These are phyloP conservation scores for Aethina tumida DNA, from an alignment of 1,140 invertebrate genomes.

Conservation along the genomic window DNA sequence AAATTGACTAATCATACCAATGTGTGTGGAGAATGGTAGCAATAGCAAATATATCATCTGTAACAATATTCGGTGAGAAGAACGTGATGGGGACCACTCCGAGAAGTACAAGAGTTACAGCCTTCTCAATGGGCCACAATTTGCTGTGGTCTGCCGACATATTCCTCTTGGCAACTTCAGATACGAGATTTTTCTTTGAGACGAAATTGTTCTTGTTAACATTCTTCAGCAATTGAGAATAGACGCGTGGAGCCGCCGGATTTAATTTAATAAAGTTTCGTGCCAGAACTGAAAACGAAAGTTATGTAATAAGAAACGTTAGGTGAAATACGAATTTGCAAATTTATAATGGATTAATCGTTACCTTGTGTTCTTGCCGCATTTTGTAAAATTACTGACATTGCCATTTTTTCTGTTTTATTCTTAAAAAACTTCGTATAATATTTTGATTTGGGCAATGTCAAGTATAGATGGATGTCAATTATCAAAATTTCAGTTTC, in stretches of 20 bases:
- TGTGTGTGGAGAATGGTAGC: constrained; percentile 59
- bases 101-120: constrained; percentile 47
- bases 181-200: too few species aligned
- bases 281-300: too few species aligned
- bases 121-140: constrained; percentile 57
- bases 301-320: too few species aligned
- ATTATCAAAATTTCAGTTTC: too few species aligned
- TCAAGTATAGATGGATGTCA: too few species aligned
- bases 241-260: too few species aligned
- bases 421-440: background rate
- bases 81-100: constrained; percentile 54
- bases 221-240: too few species aligned
- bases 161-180: constrained; percentile 14
- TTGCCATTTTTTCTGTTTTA: background rate
- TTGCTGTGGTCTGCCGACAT: constrained; percentile 30
- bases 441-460: too few species aligned
- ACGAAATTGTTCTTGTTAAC: too few species aligned
- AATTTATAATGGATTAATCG: too few species aligned
- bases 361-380: constrained; percentile 2
- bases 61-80: constrained; percentile 44
- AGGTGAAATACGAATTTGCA: too few species aligned
- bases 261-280: too few species aligned
- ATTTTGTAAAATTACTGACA: constrained; percentile 2
- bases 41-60: constrained; percentile 55
- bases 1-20: constrained; percentile 45